Conservation (phyloP, 2,797 vertebrate species). For the Sebastes reedi region DNA sequence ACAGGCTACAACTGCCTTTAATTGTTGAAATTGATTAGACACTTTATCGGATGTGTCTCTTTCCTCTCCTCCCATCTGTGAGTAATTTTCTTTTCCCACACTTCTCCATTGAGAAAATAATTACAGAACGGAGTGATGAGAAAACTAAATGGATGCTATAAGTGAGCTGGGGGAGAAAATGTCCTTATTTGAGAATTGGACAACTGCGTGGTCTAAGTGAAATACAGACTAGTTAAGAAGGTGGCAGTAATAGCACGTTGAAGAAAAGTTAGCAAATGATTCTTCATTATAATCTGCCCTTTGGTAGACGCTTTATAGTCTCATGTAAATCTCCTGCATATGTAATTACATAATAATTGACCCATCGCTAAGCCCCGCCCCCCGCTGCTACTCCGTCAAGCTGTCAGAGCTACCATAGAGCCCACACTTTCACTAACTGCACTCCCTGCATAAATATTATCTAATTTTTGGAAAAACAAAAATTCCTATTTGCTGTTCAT, state of each 20-base stretch:
- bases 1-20: slow-evolving; percentile 49
- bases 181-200: slow-evolving; percentile 21
- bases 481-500: no score
- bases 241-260: background rate
- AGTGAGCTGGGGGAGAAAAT: slow-evolving; percentile 27
- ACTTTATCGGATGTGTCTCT: slow-evolving; percentile 59
- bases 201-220: background rate
- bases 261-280: background rate
- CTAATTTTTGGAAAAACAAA: no score
- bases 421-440: no score
- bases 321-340: slow-evolving; percentile 1
- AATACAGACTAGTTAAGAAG: slow-evolving; percentile 7
- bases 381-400: no score
- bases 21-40: slow-evolving; percentile 68
- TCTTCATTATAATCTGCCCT: slow-evolving; percentile 16
- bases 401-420: no score
- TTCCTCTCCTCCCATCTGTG: slow-evolving; percentile 61
- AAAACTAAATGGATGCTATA: slow-evolving; percentile 49
- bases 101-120: slow-evolving; percentile 56
- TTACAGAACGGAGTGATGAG: slow-evolving; percentile 53
- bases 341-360: slow-evolving; percentile 3
- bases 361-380: background rate
- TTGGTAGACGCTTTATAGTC: slow-evolving; percentile 6
- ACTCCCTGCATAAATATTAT: no score
- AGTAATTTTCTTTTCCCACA: slow-evolving; percentile 53